phyloP scores from a whole-genome alignment of 2,888 invertebrate genomes.

The Pilophorus perplexus region DNA sequence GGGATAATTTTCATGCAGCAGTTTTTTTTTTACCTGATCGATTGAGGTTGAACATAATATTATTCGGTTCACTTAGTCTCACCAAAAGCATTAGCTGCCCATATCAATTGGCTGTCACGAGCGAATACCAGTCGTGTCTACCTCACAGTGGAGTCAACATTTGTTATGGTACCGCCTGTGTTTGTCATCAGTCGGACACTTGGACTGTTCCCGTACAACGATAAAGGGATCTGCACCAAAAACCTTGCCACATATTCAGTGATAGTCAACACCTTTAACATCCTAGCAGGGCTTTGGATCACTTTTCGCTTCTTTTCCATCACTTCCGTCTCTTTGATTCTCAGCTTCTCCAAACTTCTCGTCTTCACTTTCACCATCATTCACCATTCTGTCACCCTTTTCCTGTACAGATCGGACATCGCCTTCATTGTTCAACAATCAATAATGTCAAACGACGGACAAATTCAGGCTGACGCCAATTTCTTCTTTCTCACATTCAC shows the following conservation, averaged over 20 bases:
- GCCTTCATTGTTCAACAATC: not conserved
- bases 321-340: not conserved
- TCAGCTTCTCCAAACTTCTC: not conserved
- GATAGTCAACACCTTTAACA: not conserved
- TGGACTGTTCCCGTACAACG: slow-evolving; percentile 2
- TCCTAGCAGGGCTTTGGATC: not conserved
- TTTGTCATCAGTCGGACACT: not conserved
- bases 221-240: not conserved
- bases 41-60: too few relatives aligned
- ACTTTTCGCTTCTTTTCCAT: not conserved
- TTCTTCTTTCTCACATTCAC: not conserved
- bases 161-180: too few relatives aligned
- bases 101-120: too few relatives aligned
- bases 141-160: too few relatives aligned
- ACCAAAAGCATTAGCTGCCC: too few relatives aligned
- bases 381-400: not conserved
- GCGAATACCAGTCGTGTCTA: too few relatives aligned
- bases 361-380: not conserved
- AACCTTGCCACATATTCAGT: not conserved
- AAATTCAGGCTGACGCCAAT: not conserved
- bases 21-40: too few relatives aligned
- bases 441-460: not conserved
- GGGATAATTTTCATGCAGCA: too few relatives aligned
- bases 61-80: too few relatives aligned
- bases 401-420: not conserved